phyloP scores from a whole-genome alignment of 1,140 invertebrate species.

The Platyscapa corneri region DNA sequence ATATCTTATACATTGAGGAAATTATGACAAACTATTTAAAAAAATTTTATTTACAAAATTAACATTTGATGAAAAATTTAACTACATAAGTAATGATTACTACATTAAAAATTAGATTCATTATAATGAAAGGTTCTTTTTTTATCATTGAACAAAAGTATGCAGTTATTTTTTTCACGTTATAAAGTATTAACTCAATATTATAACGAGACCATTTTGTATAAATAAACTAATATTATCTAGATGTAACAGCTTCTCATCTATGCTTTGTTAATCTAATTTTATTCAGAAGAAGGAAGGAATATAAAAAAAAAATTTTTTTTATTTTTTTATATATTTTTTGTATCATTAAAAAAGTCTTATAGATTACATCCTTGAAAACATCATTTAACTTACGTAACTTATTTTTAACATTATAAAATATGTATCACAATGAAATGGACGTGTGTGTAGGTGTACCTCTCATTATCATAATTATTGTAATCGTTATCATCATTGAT shows the following conservation, averaged over 20 bases:
- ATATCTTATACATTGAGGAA: no score
- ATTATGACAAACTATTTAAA: not conserved
- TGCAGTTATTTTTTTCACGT: no score
- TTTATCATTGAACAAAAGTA: no score
- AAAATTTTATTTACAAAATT: not conserved
- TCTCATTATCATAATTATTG: slow-evolving; percentile 8
- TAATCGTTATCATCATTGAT: slow-evolving; percentile 16
- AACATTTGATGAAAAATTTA: not conserved
- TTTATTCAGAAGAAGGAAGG: not conserved
- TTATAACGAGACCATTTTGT: no score
- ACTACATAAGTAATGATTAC: not conserved
- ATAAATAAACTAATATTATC: not conserved
- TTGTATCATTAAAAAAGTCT: slow-evolving; percentile 59
- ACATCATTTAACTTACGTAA: slow-evolving; percentile 48
- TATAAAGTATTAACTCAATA: no score
- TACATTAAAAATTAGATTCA: not conserved
- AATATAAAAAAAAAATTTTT: not conserved
- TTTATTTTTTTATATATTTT: slow-evolving; percentile 42
- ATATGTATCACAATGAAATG: slow-evolving; percentile 64
- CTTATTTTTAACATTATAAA: slow-evolving; percentile 52
- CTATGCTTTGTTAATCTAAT: not conserved
- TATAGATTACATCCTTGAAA: slow-evolving; percentile 54
- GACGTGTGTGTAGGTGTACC: slow-evolving; percentile 55
- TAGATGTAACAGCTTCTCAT: not conserved
- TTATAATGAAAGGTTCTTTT: no score